Base-by-base conservation (phyloP, 2,888 invertebrate genomes). In the Andrena trimmerana region DNA sequence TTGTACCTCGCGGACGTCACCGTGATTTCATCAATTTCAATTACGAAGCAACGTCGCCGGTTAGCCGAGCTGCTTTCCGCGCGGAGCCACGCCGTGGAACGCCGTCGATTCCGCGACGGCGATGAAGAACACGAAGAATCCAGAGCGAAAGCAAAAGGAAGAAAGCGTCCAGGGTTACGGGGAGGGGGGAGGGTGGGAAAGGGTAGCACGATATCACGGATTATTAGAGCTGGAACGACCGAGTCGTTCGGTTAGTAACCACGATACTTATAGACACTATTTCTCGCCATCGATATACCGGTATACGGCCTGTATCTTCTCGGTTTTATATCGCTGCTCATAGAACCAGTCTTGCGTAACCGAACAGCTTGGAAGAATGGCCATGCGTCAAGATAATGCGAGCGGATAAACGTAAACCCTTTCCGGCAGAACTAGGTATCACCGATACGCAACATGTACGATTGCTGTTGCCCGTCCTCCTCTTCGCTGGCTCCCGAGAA, bases 321-420 rank as follows among this genome's bases (percentile, higher is more conserved):
- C 76, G 83, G 81, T 83, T 87, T 87, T 87, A 87, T 79, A 83
- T 81, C 81, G 60, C 60, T 69, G 70, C 65, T 79, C 80, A 80
- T 81, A 81, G 85, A 89, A 86, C 88, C 90, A 84, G 85, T 84
- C 85, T 78, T 67, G 83, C 81, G 82, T 86, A 86, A 86, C 85
- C 83, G 87, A 86, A 80, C 81, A 81, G 86, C 75, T 42, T 79
- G 66, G 80, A 88, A 86, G 88, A 88, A 88, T 85, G 84, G 78
- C 66, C 83, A 85, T 85, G 86, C 86, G 87, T 88, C 87, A 81
- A 90, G 90, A 89, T 90, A 88, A 85, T 87, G 86, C 85, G 81
- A 85, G 83, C 80, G 88, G 90, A 90, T 90, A 90, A 90, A 90
- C 85, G 85, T 81, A 87, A 88, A 88, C 84, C 88, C 88, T 89